Evolutionary conservation across 2,888 invertebrate species (phyloP).

Genomic region (Epinotia brunnichana): DNA sequence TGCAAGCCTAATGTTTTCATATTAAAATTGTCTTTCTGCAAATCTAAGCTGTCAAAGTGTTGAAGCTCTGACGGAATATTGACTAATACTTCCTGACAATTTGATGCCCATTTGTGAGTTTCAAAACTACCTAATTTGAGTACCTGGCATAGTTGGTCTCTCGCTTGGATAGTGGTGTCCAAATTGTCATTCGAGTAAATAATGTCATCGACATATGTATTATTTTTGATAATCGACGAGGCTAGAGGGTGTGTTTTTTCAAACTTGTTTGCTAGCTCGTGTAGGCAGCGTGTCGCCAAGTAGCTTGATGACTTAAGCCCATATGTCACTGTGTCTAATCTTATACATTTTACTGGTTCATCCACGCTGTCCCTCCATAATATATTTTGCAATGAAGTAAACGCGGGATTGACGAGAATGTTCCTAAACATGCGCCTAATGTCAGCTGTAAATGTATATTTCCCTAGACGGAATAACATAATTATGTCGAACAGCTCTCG

Average conservation of each 20-base stretch:
- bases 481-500: conserved; percentile 15
- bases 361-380: conserved; percentile 26
- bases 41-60: conserved; percentile 1
- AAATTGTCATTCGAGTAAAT: conserved; percentile 18
- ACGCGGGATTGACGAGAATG: neutral
- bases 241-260: conserved; percentile 25
- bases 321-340: conserved; percentile 41
- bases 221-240: conserved; percentile 33
- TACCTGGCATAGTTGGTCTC: neutral
- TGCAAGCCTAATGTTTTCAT: conserved; percentile 3
- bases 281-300: conserved; percentile 42
- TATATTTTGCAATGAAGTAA: conserved; percentile 18
- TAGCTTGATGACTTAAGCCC: conserved; percentile 37
- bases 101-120: conserved; percentile 24
- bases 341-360: conserved; percentile 40
- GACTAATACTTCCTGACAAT: neutral
- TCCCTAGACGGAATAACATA: conserved; percentile 8
- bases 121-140: conserved; percentile 16
- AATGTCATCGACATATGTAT: conserved; percentile 43
- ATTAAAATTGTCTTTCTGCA: conserved; percentile 6
- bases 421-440: conserved; percentile 20
- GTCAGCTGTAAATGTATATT: conserved; percentile 15
- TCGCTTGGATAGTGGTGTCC: neutral
- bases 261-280: conserved; percentile 35
- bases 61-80: neutral